Conservation (phyloP, 1,140 invertebrate species). For the Orius laevigatus region DNA sequence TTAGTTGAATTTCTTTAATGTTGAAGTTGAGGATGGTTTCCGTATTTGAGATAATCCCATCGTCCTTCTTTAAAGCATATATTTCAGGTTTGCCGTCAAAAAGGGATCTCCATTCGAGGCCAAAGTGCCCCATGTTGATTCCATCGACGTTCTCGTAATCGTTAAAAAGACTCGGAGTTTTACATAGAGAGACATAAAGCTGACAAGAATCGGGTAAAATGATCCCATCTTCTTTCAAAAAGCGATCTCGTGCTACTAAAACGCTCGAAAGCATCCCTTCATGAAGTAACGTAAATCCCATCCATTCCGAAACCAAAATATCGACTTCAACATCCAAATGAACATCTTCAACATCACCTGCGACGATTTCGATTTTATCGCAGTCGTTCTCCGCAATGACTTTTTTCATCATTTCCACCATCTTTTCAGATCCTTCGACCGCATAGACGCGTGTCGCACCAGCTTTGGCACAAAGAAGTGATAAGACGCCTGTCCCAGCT, state of each 20-base stretch:
- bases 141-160: conserved; percentile 36
- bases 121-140: conserved; percentile 18
- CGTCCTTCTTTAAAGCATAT: conserved; percentile 23
- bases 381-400: conserved; percentile 58
- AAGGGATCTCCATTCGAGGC: conserved; percentile 8
- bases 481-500: conserved; percentile 79
- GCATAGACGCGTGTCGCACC: conserved; percentile 83
- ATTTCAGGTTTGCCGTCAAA: conserved; percentile 26
- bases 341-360: conserved; percentile 49
- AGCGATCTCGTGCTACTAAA: conserved; percentile 78
- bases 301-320: conserved; percentile 97
- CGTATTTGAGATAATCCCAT: conserved; percentile 29
- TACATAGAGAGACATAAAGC: conserved; percentile 45
- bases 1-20: conserved; percentile 21
- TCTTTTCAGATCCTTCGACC: conserved; percentile 66
- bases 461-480: conserved; percentile 87
- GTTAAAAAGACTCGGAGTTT: conserved; percentile 44
- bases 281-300: conserved; percentile 97
- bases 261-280: conserved; percentile 95
- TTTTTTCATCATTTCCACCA: conserved; percentile 63
- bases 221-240: conserved; percentile 46
- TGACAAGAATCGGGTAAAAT: conserved; percentile 29
- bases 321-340: conserved; percentile 66
- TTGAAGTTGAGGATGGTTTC: conserved; percentile 26
- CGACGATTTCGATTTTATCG: conserved; percentile 41